Evolutionary conservation across 2,888 invertebrate genomes (phyloP).

Genomic region (Cephus runcator): DNA sequence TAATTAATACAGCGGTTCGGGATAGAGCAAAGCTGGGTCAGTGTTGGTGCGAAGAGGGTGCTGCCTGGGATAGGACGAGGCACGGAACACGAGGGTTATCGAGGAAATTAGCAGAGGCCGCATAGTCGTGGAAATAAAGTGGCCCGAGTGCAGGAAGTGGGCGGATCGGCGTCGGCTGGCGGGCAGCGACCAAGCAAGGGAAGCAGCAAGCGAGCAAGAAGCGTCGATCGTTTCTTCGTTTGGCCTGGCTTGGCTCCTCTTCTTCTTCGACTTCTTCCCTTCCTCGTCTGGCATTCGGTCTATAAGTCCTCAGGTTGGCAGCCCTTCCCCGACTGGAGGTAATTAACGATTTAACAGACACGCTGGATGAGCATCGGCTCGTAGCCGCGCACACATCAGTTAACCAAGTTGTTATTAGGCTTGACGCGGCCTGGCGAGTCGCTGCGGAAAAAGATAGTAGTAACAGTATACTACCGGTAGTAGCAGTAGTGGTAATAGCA

Average conservation of each 20-base stretch:
- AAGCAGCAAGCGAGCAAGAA: constrained; percentile 26
- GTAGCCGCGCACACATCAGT: constrained; percentile 39
- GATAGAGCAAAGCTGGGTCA: not conserved
- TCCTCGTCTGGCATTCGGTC: constrained; percentile 15
- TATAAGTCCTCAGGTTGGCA: constrained; percentile 14
- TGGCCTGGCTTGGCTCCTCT: constrained; percentile 4
- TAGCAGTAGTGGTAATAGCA: not conserved
- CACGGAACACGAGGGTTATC: constrained; percentile 10
- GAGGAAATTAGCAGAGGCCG: constrained; percentile 20
- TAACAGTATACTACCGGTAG: not conserved
- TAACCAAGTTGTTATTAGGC: constrained; percentile 56
- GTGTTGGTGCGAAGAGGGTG: not conserved
- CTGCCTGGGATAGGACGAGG: not conserved
- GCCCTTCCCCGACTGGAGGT: constrained; percentile 27
- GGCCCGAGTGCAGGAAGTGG: constrained; percentile 56
- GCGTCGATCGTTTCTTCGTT: constrained; percentile 36
- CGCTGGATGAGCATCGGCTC: constrained; percentile 47
- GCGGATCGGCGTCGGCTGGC: constrained; percentile 51
- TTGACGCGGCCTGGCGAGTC: constrained; percentile 23
- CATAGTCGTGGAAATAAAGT: constrained; percentile 31
- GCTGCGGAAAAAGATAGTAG: not conserved
- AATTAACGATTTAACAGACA: constrained; percentile 61
- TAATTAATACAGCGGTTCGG: constrained; percentile 51
- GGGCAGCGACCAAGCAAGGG: constrained; percentile 17
- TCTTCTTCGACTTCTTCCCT: constrained; percentile 6